Conservation (phyloP, 2,113 vertebrate species). For the Lepisosteus oculatus region DNA sequence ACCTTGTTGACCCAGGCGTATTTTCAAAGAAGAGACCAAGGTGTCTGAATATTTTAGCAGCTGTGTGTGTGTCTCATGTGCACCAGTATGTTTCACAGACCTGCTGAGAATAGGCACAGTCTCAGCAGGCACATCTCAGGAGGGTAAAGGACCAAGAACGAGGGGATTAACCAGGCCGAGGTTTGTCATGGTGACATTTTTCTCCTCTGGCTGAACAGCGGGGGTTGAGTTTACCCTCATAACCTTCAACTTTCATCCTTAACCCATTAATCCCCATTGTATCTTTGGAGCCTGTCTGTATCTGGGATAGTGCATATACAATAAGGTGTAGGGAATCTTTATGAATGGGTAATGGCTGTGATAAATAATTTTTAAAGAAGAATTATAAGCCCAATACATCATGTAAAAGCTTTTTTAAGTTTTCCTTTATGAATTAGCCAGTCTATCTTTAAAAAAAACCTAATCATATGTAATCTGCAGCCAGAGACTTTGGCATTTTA, state of each 20-base stretch:
- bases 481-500: no score
- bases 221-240: constrained; percentile 67
- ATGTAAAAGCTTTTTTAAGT: no score
- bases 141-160: constrained; percentile 17
- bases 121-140: constrained; percentile 31
- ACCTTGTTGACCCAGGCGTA: constrained; percentile 3
- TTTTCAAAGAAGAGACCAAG: constrained; percentile 5
- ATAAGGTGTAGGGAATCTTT: no score
- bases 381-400: no score
- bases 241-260: constrained; percentile 77
- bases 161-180: constrained; percentile 56
- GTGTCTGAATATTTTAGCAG: constrained; percentile 2
- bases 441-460: no score
- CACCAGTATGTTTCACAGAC: constrained; percentile 31
- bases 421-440: no score
- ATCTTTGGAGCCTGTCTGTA: constrained; percentile 40
- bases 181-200: constrained; percentile 73
- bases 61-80: constrained; percentile 20
- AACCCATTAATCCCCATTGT: constrained; percentile 53
- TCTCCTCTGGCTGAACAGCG: constrained; percentile 65
- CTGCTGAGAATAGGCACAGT: constrained; percentile 41
- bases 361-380: no score
- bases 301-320: no score
- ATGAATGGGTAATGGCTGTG: no score
- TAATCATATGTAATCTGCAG: no score